A percentile compares a stretch with the other conserved stretches of the same genome.
Evolutionary conservation across 2,797 vertebrate genomes (phyloP).

Genomic region (Bovichtus diacanthus): DNA sequence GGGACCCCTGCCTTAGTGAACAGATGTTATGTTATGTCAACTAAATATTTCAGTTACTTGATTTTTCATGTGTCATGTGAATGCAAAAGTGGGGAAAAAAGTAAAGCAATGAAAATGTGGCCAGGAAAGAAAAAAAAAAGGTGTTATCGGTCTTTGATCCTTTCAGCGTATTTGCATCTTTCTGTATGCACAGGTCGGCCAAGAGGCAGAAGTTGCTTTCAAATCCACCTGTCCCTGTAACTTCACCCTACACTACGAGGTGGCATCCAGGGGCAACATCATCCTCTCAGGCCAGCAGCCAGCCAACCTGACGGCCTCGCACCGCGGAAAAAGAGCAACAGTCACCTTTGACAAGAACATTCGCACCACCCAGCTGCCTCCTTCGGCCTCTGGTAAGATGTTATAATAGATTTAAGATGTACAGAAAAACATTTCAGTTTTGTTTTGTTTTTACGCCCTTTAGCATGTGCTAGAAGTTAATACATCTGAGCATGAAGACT

Average conservation of each 20-base stretch:
- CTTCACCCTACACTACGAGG: slow-evolving; percentile 93
- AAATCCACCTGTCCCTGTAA: slow-evolving; percentile 96
- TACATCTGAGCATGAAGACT: background rate
- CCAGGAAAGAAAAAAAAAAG: no score
- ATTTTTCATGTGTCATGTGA: no score
- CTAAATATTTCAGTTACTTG: no score
- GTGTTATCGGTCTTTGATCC: no score
- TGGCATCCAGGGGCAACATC: slow-evolving; percentile 92
- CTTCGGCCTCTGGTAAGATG: slow-evolving; percentile 73
- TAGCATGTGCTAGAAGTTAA: background rate
- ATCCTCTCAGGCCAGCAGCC: slow-evolving; percentile 89
- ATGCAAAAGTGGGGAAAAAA: no score
- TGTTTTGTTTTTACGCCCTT: background rate
- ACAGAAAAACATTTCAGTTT: slow-evolving; percentile 1
- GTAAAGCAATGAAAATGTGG: no score
- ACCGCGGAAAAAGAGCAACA: slow-evolving; percentile 85
- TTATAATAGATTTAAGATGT: slow-evolving; percentile 5
- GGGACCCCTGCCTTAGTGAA: no score
- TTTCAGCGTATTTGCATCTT: background rate
- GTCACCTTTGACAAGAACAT: slow-evolving; percentile 86
- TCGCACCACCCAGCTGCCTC: slow-evolving; percentile 76
- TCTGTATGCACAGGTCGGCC: slow-evolving; percentile 85
- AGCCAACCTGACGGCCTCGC: slow-evolving; percentile 79
- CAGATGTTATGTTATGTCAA: no score
- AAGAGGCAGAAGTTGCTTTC: slow-evolving; percentile 88